Percentiles rank a stretch among this genome's conserved stretches.
Conservation (phyloP, 1,140 invertebrate genomes). For the Branchinecta lindahli region DNA sequence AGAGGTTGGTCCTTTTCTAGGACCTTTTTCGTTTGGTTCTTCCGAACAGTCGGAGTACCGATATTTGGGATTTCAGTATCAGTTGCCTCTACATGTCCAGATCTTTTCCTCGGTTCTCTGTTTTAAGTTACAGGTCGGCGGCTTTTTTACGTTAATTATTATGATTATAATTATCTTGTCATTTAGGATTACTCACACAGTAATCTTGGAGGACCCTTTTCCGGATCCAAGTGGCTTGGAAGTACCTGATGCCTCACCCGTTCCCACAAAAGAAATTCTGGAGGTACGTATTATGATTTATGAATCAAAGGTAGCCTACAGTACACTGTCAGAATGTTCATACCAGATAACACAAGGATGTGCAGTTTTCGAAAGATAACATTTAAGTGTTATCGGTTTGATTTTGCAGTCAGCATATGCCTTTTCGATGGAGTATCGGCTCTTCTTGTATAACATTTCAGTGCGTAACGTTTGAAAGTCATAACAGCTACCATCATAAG, state of each 20-base stretch:
- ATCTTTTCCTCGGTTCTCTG: too few species aligned
- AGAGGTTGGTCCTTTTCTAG: too few species aligned
- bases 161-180: conserved; percentile 22
- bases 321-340: neutral
- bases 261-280: conserved; percentile 56
- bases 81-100: too few species aligned
- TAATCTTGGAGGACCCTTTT: conserved; percentile 91
- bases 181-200: conserved; percentile 81
- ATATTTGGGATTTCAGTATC: too few species aligned
- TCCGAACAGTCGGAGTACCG: too few species aligned
- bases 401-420: too few species aligned
- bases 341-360: neutral
- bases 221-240: conserved; percentile 62
- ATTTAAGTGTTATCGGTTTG: conserved; percentile 1
- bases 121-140: too few species aligned
- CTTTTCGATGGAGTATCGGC: too few species aligned
- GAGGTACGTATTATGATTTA: conserved; percentile 18
- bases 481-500: too few species aligned
- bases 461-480: too few species aligned
- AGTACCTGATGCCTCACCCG: conserved; percentile 69
- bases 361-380: neutral
- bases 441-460: too few species aligned
- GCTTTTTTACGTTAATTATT: neutral
- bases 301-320: conserved; percentile 9
- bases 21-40: too few species aligned